Evolutionary conservation across 2,888 invertebrate genomes (phyloP).

Genomic region (Drosophila sordidula): DNA sequence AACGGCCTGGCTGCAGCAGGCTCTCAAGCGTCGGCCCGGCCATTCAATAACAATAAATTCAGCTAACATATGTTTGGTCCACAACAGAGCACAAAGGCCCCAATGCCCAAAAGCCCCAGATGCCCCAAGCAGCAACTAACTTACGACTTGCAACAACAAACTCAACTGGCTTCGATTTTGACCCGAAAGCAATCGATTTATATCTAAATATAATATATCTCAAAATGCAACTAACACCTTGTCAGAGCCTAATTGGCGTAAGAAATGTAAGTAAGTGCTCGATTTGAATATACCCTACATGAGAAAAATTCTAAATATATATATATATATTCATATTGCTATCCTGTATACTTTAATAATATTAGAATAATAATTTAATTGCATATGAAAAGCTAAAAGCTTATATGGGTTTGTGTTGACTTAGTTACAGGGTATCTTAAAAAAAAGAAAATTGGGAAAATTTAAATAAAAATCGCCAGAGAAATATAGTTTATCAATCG

Average conservation of each 20-base stretch:
- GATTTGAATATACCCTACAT: not conserved
- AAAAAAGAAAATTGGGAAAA: too few relatives aligned
- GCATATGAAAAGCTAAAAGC: too few relatives aligned
- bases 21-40: conserved; percentile 8
- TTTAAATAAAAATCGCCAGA: not conserved
- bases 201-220: conserved; percentile 2
- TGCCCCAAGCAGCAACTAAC: conserved; percentile 28
- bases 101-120: conserved; percentile 18
- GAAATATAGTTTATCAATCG: not conserved
- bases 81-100: conserved; percentile 35
- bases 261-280: not conserved
- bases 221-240: conserved; percentile 3
- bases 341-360: too few relatives aligned
- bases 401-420: too few relatives aligned
- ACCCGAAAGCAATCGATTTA: conserved; percentile 28
- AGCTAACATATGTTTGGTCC: conserved; percentile 49
- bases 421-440: too few relatives aligned
- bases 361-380: too few relatives aligned
- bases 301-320: not conserved
- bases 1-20: not conserved
- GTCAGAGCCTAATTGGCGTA: conserved; percentile 24
- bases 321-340: too few relatives aligned
- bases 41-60: conserved; percentile 62
- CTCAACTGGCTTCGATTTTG: conserved; percentile 10
- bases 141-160: conserved; percentile 24